A percentile compares a stretch with the other conserved stretches of the same genome.
Evolutionary conservation across 2,888 invertebrate species (phyloP).

Genomic region (Amphimallon solstitiale): DNA sequence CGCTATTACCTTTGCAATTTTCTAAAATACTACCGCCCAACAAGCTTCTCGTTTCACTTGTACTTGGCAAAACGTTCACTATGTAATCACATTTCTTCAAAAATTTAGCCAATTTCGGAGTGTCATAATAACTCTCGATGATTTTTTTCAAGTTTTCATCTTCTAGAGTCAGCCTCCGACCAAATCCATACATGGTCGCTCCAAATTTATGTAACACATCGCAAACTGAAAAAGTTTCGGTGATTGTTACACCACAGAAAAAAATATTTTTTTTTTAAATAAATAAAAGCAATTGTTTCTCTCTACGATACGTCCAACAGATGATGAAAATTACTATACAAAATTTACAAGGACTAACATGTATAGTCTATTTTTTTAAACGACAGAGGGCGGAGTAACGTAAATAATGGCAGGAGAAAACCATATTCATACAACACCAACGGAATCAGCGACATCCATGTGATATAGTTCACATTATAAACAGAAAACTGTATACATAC

Average conservation of each 20-base stretch:
- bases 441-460: too few relatives aligned
- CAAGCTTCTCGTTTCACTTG: conserved; percentile 63
- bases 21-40: conserved; percentile 64
- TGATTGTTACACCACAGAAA: neutral
- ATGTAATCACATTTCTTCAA: conserved; percentile 67
- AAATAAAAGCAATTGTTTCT: too few relatives aligned
- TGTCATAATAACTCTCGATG: conserved; percentile 25
- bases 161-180: conserved; percentile 35
- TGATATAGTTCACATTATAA: too few relatives aligned
- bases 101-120: conserved; percentile 54
- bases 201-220: conserved; percentile 34
- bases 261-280: too few relatives aligned
- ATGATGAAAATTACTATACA: too few relatives aligned
- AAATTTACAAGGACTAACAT: too few relatives aligned
- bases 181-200: conserved; percentile 33
- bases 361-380: too few relatives aligned
- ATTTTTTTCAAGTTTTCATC: neutral
- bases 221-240: conserved; percentile 18
- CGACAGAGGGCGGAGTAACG: too few relatives aligned
- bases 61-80: conserved; percentile 67
- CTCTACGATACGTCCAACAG: too few relatives aligned
- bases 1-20: conserved; percentile 60
- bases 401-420: too few relatives aligned
- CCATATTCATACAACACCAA: too few relatives aligned
- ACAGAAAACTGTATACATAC: too few relatives aligned